Evolutionary conservation across 2,797 vertebrate genomes (phyloP).

Genomic region (Galagoides demidoff): DNA sequence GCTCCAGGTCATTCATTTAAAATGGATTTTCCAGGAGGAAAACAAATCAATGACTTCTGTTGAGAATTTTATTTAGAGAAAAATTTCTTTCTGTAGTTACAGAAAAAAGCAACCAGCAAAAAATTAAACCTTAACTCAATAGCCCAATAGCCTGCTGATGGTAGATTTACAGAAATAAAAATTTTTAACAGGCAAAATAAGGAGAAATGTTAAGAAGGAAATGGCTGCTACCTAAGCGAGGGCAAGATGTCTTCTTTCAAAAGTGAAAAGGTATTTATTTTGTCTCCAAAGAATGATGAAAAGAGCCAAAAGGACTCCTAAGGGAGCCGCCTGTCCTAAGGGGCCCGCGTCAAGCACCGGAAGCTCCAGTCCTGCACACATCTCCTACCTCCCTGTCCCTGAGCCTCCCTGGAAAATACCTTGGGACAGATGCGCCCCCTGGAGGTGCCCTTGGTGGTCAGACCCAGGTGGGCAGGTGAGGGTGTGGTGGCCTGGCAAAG

Average conservation of each 20-base stretch:
- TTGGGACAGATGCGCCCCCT: fast-evolving
- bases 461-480: not conserved
- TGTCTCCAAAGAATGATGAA: not conserved
- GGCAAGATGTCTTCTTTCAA: not conserved
- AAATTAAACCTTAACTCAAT: not conserved
- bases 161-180: not conserved
- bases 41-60: not conserved
- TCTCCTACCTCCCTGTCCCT: not conserved
- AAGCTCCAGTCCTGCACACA: fast-evolving
- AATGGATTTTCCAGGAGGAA: not conserved
- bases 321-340: not conserved
- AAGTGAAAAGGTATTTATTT: not conserved
- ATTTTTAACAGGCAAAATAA: not conserved
- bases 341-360: fast-evolving
- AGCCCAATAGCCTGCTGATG: not conserved
- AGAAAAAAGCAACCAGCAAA: not conserved
- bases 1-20: not conserved
- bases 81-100: not conserved
- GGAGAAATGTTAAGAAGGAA: not conserved
- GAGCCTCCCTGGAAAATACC: fast-evolving
- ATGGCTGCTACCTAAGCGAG: not conserved
- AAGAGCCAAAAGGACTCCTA: not conserved
- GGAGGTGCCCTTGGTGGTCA: fast-evolving
- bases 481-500: not conserved
- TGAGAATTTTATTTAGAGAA: not conserved